Evolutionary conservation across 2,797 vertebrate species (phyloP).

Genomic region (Lepus oiostolus): DNA sequence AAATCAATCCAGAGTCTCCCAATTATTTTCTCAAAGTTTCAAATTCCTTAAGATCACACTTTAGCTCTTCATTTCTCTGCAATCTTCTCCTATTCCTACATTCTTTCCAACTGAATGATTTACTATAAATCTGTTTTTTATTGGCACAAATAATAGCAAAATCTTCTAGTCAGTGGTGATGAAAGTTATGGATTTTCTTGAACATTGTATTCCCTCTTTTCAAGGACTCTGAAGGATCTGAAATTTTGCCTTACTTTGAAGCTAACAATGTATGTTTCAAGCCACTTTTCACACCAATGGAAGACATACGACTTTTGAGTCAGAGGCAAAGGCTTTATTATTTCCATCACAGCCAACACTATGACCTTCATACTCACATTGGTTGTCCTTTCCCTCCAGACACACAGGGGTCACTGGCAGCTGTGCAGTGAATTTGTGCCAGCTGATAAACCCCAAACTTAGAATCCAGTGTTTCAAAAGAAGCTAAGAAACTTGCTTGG

Average conservation of each 20-base stretch:
- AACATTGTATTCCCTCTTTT: background rate
- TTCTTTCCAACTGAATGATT: background rate
- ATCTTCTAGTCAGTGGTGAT: background rate
- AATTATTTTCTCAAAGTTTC: background rate
- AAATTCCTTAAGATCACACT: background rate
- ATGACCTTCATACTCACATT: background rate
- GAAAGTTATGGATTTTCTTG: background rate
- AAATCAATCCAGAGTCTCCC: background rate
- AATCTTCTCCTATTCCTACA: background rate
- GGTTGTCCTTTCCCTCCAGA: background rate
- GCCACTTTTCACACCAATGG: background rate
- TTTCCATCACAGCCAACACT: background rate
- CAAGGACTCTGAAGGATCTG: background rate
- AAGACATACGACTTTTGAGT: background rate
- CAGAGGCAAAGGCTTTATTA: background rate
- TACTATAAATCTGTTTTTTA: background rate
- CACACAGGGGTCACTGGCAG: background rate
- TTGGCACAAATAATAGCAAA: background rate
- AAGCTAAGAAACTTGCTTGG: background rate
- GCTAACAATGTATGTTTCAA: background rate
- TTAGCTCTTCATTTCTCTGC: background rate
- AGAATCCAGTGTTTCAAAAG: background rate
- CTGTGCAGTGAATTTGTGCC: background rate
- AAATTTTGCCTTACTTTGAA: background rate
- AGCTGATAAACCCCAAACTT: background rate